Evolutionary conservation across 1,140 invertebrate genomes (phyloP).

Genomic region (Anastatus disparis): DNA sequence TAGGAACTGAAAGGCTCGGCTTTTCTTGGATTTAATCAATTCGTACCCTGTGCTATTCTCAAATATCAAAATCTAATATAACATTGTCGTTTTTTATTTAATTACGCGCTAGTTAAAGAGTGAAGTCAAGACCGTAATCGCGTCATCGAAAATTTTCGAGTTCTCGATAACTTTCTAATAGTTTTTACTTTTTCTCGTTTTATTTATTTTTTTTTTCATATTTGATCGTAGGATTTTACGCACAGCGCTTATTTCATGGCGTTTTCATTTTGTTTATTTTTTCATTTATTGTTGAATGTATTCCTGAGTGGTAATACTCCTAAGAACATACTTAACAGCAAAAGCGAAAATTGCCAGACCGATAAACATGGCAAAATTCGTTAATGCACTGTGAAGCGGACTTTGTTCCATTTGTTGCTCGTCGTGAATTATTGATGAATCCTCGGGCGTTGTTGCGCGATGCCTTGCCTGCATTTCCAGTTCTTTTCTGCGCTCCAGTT

Average conservation of each 20-base stretch:
- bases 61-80: slow-evolving; percentile 36
- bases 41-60: slow-evolving; percentile 32
- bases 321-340: slow-evolving; percentile 86
- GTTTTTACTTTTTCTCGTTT: slow-evolving; percentile 1
- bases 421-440: slow-evolving; percentile 63
- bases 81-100: slow-evolving; percentile 14
- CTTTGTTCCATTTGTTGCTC: slow-evolving; percentile 73
- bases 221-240: slow-evolving; percentile 28
- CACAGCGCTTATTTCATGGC: background rate
- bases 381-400: slow-evolving; percentile 77
- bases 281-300: slow-evolving; percentile 32
- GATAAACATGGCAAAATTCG: slow-evolving; percentile 83
- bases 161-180: background rate
- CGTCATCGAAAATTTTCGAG: slow-evolving; percentile 19
- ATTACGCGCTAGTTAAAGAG: slow-evolving; percentile 16
- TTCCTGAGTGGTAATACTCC: slow-evolving; percentile 59
- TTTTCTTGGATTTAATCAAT: slow-evolving; percentile 14
- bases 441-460: slow-evolving; percentile 54
- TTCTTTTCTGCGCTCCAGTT: slow-evolving; percentile 65
- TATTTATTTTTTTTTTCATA: background rate
- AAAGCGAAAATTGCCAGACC: slow-evolving; percentile 89
- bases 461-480: slow-evolving; percentile 60
- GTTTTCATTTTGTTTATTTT: background rate
- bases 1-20: slow-evolving; percentile 16
- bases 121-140: slow-evolving; percentile 13